Percentiles rank a stretch among this genome's conserved stretches.
These are phyloP conservation scores for Nannospalax galili DNA, from an alignment of 2,113 vertebrate species.

Conservation along the genomic window DNA sequence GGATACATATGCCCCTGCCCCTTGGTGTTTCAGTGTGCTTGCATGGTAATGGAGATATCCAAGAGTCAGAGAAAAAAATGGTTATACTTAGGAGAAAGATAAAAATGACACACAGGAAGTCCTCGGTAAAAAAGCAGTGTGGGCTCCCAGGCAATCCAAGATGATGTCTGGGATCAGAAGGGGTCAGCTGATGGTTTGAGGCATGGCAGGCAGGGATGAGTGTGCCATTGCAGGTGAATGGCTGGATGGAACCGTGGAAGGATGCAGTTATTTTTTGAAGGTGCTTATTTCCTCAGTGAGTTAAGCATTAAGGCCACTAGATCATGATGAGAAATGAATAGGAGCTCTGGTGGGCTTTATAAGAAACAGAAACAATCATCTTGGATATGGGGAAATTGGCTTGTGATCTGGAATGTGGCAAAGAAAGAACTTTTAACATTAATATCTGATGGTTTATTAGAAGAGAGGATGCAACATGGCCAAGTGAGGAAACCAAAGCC, in stretches of 20 bases:
- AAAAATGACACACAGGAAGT: background rate
- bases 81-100: background rate
- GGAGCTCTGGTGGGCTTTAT: background rate
- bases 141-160: background rate
- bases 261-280: background rate
- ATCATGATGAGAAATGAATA: background rate
- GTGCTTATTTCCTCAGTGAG: background rate
- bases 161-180: background rate
- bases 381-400: background rate
- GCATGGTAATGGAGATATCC: background rate
- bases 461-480: background rate
- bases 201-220: background rate
- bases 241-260: background rate
- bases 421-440: background rate
- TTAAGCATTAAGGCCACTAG: background rate
- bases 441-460: background rate
- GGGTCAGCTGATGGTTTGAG: background rate
- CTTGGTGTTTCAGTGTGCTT: background rate
- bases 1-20: background rate
- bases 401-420: background rate
- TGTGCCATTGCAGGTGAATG: fast-evolving
- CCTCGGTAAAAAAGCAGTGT: background rate
- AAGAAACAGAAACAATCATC: background rate
- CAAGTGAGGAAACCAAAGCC: background rate
- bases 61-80: background rate